Percentiles rank a stretch among this genome's conserved stretches.
These are phyloP conservation scores for Hesperophylax magnus DNA, from an alignment of 1,140 invertebrate species.

Conservation along the genomic window DNA sequence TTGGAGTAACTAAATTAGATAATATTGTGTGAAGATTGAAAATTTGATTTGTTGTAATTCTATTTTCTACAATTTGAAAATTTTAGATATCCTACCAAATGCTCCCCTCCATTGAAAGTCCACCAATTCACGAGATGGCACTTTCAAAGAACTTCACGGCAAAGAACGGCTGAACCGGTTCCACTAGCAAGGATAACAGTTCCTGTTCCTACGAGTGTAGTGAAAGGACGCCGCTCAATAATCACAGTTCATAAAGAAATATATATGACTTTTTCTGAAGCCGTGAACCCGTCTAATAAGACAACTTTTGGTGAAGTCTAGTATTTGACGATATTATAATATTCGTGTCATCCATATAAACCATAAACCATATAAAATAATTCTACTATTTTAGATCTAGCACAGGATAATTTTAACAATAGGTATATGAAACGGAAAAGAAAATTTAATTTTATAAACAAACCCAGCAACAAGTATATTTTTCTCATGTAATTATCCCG, in stretches of 20 bases:
- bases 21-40: no score
- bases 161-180: neutral
- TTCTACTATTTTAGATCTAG: no score
- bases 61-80: no score
- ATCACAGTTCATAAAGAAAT: neutral
- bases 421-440: no score
- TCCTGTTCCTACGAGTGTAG: constrained; percentile 16
- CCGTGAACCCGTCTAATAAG: neutral
- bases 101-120: constrained; percentile 47
- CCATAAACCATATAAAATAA: no score
- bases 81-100: constrained; percentile 22
- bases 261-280: constrained; percentile 2
- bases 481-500: no score
- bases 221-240: constrained; percentile 7
- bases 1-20: no score
- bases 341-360: no score
- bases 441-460: no score
- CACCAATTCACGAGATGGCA: constrained; percentile 6
- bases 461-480: no score
- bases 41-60: no score
- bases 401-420: neutral
- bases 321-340: no score
- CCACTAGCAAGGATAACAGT: neutral
- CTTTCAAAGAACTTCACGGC: constrained; percentile 45
- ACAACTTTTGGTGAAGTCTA: neutral